These are phyloP conservation scores for Plagodis pulveraria DNA, from an alignment of 2,888 invertebrate species.

Conservation along the genomic window DNA sequence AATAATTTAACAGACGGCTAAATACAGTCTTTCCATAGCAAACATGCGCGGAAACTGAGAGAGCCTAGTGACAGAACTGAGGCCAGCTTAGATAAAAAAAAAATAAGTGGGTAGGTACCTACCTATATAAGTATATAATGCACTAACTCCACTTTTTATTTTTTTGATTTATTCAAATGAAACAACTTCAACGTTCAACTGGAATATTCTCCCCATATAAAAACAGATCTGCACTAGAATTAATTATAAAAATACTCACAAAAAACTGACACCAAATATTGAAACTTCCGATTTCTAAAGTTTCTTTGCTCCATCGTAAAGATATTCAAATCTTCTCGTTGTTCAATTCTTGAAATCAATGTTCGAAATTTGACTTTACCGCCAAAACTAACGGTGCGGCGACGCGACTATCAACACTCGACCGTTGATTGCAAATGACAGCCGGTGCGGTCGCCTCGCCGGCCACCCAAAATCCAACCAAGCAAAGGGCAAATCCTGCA, in stretches of 20 bases:
- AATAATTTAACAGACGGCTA: too few relatives aligned
- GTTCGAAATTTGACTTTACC: conserved; percentile 7
- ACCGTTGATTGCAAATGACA: background rate
- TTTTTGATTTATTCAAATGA: too few relatives aligned
- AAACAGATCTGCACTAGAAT: background rate
- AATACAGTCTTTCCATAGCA: too few relatives aligned
- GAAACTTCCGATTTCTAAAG: conserved; percentile 47
- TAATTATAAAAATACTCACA: conserved; percentile 48
- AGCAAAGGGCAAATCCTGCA: too few relatives aligned
- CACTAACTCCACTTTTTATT: too few relatives aligned
- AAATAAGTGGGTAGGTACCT: too few relatives aligned
- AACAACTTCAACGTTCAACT: background rate
- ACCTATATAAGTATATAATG: too few relatives aligned
- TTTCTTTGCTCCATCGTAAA: conserved; percentile 42
- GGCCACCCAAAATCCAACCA: too few relatives aligned
- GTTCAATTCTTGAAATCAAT: background rate
- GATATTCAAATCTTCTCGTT: background rate
- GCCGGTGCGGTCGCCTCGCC: too few relatives aligned
- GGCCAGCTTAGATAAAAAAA: too few relatives aligned
- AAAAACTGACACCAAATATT: conserved; percentile 64
- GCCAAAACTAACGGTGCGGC: background rate
- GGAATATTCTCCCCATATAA: background rate
- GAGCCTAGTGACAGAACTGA: too few relatives aligned
- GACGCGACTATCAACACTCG: conserved; percentile 1
- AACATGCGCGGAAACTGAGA: too few relatives aligned